These are phyloP conservation scores for Drosophila testacea DNA, from an alignment of 2,888 invertebrate genomes.

Conservation along the genomic window DNA sequence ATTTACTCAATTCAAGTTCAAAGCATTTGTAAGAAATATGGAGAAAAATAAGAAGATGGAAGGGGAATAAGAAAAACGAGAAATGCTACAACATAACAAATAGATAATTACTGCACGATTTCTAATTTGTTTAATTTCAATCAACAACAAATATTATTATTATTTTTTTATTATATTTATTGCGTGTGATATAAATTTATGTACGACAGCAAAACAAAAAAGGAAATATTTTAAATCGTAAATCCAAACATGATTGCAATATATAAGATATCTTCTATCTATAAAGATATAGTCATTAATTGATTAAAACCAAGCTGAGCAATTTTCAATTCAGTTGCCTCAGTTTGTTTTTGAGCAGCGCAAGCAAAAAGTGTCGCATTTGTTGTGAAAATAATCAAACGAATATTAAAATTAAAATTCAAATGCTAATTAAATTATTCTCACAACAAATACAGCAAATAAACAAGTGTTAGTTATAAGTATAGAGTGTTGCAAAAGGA, in stretches of 20 bases:
- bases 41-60: background rate
- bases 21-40: slow-evolving; percentile 23
- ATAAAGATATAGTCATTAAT: slow-evolving; percentile 33
- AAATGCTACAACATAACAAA: slow-evolving; percentile 5
- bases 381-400: slow-evolving; percentile 35
- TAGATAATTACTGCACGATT: slow-evolving; percentile 39
- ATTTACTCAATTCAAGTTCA: slow-evolving; percentile 26
- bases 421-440: slow-evolving; percentile 1
- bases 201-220: slow-evolving; percentile 44
- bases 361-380: slow-evolving; percentile 33
- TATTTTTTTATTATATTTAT: slow-evolving; percentile 69
- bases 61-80: background rate
- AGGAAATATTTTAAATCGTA: slow-evolving; percentile 34
- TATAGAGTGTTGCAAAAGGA: slow-evolving; percentile 27
- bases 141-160: slow-evolving; percentile 30
- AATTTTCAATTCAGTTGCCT: slow-evolving; percentile 21
- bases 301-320: slow-evolving; percentile 70
- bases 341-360: slow-evolving; percentile 73
- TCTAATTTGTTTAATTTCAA: slow-evolving; percentile 49
- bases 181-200: slow-evolving; percentile 81
- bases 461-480: slow-evolving; percentile 17
- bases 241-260: slow-evolving; percentile 49
- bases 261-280: slow-evolving; percentile 32
- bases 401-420: background rate
- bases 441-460: slow-evolving; percentile 21